Conservation (phyloP, 2,888 invertebrate genomes). For the Diadegma fenestrale region DNA sequence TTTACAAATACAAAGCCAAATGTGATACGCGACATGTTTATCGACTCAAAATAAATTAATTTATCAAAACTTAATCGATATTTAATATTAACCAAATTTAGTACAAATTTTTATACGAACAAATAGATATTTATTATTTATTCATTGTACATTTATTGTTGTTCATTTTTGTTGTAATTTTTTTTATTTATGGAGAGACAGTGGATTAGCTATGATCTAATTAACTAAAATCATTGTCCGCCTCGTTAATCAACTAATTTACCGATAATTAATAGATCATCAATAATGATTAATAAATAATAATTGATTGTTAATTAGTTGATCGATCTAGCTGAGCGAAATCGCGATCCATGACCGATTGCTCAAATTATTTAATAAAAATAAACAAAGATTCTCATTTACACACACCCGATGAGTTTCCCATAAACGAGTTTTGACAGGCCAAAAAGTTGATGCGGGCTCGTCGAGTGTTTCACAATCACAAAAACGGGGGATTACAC, state of each 20-base stretch:
- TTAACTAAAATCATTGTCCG: no score
- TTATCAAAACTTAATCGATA: neutral
- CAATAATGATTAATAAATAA: no score
- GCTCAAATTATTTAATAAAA: no score
- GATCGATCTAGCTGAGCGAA: no score
- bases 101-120: neutral
- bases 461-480: neutral
- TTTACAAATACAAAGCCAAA: conserved; percentile 73
- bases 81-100: neutral
- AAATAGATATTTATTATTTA: neutral
- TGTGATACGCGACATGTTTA: conserved; percentile 75
- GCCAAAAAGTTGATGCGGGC: neutral
- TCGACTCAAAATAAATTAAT: neutral
- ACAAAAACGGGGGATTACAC: neutral
- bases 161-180: neutral
- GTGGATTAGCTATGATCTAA: neutral
- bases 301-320: no score
- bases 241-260: no score
- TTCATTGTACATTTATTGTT: neutral
- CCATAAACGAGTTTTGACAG: no score
- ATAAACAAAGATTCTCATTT: no score
- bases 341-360: no score
- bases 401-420: no score
- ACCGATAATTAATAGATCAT: no score
- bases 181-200: neutral